Evolutionary conservation across 2,113 vertebrate species (phyloP).

Genomic region (Nothobranchius furzeri): DNA sequence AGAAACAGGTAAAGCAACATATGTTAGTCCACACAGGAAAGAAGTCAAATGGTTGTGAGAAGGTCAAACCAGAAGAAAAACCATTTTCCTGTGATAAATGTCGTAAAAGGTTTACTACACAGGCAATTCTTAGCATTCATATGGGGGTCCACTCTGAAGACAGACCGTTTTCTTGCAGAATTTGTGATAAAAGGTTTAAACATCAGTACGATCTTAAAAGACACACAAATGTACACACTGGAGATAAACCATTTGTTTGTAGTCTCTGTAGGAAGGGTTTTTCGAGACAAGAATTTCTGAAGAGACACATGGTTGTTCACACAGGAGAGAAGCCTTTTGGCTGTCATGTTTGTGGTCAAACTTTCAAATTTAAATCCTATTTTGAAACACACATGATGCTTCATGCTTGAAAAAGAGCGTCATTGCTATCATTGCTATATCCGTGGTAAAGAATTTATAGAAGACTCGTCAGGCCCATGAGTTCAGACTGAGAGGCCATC

Average conservation of each 20-base stretch:
- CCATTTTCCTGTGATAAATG: neutral
- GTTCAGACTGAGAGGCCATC: no score
- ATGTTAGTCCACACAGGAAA: neutral
- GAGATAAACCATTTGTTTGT: constrained; percentile 18
- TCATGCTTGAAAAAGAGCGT: neutral
- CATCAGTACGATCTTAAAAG: constrained; percentile 15
- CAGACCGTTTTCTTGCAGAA: constrained; percentile 4
- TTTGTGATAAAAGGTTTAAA: constrained; percentile 14
- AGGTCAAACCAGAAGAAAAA: neutral
- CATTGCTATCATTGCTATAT: neutral
- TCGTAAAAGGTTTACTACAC: neutral
- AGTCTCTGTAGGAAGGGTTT: neutral
- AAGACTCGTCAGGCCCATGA: no score
- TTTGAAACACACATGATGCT: neutral
- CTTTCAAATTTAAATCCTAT: neutral
- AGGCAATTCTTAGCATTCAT: neutral
- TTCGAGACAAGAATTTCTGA: neutral
- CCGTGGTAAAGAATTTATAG: neutral
- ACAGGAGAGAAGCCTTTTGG: neutral
- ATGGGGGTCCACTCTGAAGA: constrained; percentile 17
- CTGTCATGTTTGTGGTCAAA: neutral
- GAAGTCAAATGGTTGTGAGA: neutral
- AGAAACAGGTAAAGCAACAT: neutral
- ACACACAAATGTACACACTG: constrained; percentile 16
- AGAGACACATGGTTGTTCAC: neutral